These are phyloP conservation scores for Myotis myotis DNA, from an alignment of 2,797 vertebrate genomes.

Conservation along the genomic window DNA sequence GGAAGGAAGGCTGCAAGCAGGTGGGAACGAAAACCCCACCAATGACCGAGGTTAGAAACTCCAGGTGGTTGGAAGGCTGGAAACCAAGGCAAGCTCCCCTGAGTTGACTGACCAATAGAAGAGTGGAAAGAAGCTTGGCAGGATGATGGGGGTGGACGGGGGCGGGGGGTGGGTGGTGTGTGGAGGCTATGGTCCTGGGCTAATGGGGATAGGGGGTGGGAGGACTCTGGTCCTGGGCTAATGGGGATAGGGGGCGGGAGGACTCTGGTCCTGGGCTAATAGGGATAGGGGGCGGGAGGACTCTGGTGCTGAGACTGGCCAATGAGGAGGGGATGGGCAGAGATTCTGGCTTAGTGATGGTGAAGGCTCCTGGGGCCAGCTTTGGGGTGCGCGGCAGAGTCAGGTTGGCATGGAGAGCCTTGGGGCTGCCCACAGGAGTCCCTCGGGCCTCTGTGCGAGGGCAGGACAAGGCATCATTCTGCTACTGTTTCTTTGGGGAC, in stretches of 20 bases:
- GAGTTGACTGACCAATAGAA: neutral
- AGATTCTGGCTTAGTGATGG: neutral
- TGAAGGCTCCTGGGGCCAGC: neutral
- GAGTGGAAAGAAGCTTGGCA: neutral
- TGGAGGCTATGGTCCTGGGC: neutral
- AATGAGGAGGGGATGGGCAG: fast-evolving
- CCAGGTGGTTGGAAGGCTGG: neutral
- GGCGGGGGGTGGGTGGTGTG: no score
- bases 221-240: neutral
- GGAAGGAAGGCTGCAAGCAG: neutral
- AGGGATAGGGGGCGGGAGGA: neutral
- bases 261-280: neutral
- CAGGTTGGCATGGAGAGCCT: neutral
- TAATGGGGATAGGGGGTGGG: neutral
- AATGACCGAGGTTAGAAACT: neutral
- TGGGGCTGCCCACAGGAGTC: neutral
- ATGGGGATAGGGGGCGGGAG: neutral
- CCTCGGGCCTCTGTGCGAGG: neutral
- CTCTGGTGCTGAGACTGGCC: neutral
- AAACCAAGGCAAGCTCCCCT: neutral
- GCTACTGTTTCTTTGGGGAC: neutral
- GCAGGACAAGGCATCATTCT: neutral
- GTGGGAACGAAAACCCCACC: neutral
- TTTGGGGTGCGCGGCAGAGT: neutral
- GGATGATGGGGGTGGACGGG: neutral